Percentiles rank a stretch among this genome's conserved stretches.
Evolutionary conservation across 92 coral and sea anemone genomes (phyloP).

Genomic region (Chrysogorgia sp.): DNA sequence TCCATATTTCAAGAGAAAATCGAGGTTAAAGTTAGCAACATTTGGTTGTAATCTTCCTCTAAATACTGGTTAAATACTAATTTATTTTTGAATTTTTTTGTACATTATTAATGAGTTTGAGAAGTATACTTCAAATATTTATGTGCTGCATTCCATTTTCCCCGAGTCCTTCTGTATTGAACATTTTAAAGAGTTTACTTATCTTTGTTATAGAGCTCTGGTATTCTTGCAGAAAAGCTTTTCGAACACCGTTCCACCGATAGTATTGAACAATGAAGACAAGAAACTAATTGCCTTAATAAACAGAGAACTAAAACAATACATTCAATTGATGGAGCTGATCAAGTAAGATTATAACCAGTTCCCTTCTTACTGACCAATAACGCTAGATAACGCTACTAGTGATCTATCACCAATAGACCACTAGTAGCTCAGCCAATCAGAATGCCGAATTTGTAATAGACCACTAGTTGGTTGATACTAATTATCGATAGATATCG

Average conservation of each 20-base stretch:
- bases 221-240: conserved; percentile 88
- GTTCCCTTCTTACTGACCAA: background rate
- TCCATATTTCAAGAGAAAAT: no score
- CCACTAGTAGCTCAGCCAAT: background rate
- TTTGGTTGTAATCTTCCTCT: no score
- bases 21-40: no score
- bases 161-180: no score
- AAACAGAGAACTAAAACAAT: conserved; percentile 81
- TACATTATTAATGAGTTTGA: no score
- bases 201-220: conserved; percentile 65
- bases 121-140: background rate
- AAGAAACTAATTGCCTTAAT: conserved; percentile 81
- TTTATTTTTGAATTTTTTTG: background rate
- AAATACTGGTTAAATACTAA: no score
- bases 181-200: no score
- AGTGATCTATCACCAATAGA: no score
- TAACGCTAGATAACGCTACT: background rate
- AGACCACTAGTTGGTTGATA: no score
- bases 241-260: conserved; percentile 70
- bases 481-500: no score
- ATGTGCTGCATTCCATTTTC: no score
- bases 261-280: conserved; percentile 84
- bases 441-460: no score
- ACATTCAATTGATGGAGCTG: conserved; percentile 79
- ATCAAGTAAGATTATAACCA: conserved; percentile 64